Conservation (phyloP, 2,113 vertebrate genomes). For the Halichoerus grypus region DNA sequence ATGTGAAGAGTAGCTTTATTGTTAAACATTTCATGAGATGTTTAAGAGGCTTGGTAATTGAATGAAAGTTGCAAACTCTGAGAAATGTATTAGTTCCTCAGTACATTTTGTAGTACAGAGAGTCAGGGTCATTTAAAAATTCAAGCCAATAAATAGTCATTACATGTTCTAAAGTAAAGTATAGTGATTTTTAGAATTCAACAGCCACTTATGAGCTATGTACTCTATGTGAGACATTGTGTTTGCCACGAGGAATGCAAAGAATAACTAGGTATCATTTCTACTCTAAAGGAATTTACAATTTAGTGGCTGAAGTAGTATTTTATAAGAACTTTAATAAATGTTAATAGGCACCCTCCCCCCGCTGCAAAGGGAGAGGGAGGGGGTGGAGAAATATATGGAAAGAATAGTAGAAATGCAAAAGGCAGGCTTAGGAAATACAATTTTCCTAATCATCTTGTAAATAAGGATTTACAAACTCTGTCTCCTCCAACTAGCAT, state of each 20-base stretch:
- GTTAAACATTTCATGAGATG: slow-evolving; percentile 47
- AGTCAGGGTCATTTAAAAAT: slow-evolving; percentile 42
- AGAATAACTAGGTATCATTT: slow-evolving; percentile 13
- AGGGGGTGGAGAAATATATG: not conserved
- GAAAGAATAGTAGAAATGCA: not conserved
- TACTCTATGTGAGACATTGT: not conserved
- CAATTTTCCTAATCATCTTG: not conserved
- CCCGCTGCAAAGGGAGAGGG: not conserved
- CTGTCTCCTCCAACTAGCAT: not conserved
- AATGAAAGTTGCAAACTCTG: slow-evolving; percentile 36
- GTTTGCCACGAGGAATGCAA: not conserved
- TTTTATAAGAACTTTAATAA: slow-evolving; percentile 33
- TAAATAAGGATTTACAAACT: slow-evolving; percentile 26
- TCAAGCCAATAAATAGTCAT: not conserved
- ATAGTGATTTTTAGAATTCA: not conserved
- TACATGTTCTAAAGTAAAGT: slow-evolving; percentile 18
- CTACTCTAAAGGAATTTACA: slow-evolving; percentile 51
- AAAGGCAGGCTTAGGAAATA: not conserved
- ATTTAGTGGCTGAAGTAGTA: slow-evolving; percentile 21
- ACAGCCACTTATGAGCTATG: not conserved
- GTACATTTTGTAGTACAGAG: not conserved
- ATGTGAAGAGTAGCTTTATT: slow-evolving; percentile 22
- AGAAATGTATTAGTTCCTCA: slow-evolving; percentile 21
- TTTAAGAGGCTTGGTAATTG: not conserved
- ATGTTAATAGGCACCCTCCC: not conserved